Evolutionary conservation across 1,140 invertebrate species (phyloP).

Genomic region (Pogonomyrmex barbatus): DNA sequence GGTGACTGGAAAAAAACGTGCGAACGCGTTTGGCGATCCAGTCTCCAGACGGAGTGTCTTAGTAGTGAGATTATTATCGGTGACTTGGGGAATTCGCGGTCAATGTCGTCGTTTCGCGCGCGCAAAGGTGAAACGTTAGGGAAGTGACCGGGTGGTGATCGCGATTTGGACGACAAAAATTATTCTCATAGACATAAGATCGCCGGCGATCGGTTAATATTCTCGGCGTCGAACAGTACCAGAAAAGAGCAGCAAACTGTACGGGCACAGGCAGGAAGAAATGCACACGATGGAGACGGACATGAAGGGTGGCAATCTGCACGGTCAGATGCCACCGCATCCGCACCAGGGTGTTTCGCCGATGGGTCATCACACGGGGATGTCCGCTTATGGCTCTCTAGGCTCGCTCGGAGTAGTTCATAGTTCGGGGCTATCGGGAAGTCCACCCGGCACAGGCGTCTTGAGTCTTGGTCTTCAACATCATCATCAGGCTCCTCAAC

Average conservation of each 20-base stretch:
- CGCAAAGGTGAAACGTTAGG: background rate
- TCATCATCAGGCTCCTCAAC: constrained; percentile 81
- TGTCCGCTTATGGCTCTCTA: constrained; percentile 89
- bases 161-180: background rate
- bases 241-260: constrained; percentile 88
- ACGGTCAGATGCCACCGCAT: constrained; percentile 93
- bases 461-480: constrained; percentile 77
- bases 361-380: constrained; percentile 88
- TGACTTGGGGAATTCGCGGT: background rate
- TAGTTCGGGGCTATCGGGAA: constrained; percentile 87
- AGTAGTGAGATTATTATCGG: background rate
- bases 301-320: constrained; percentile 93
- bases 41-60: constrained; percentile 4
- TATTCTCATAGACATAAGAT: background rate
- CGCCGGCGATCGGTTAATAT: background rate
- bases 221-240: constrained; percentile 55
- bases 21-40: background rate
- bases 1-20: constrained; percentile 2
- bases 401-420: constrained; percentile 88
- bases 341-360: constrained; percentile 86
- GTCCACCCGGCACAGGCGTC: constrained; percentile 83
- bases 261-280: constrained; percentile 90
- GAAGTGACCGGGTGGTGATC: constrained; percentile 2
- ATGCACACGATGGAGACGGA: constrained; percentile 96
- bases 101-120: background rate